Percentiles rank a stretch among this genome's conserved stretches.
These are phyloP conservation scores for Athalia circularis DNA, from an alignment of 2,888 invertebrate genomes.

Conservation along the genomic window DNA sequence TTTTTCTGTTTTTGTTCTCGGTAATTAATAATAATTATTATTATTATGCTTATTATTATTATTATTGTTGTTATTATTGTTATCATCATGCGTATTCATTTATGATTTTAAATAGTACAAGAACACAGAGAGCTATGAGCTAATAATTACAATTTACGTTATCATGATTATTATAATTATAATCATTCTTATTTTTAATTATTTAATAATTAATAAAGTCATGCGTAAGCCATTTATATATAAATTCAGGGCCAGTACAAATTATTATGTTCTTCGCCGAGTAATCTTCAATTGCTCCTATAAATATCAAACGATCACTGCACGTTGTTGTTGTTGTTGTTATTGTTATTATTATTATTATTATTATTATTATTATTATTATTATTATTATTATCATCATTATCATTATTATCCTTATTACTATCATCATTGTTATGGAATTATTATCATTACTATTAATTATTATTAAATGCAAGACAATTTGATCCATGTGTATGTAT, in stretches of 20 bases:
- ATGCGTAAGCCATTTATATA: constrained; percentile 31
- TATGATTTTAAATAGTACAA: constrained; percentile 10
- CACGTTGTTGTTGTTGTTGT: too few relatives aligned
- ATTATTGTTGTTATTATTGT: neutral
- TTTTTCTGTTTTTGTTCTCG: too few relatives aligned
- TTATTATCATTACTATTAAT: too few relatives aligned
- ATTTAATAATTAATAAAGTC: constrained; percentile 22
- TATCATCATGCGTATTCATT: neutral
- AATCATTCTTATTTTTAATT: constrained; percentile 18
- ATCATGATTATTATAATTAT: constrained; percentile 47
- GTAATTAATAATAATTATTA: neutral
- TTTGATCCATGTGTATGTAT: neutral
- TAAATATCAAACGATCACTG: neutral
- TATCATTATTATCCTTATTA: too few relatives aligned
- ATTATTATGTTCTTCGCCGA: constrained; percentile 23
- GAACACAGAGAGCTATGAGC: constrained; percentile 49
- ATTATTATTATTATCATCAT: too few relatives aligned
- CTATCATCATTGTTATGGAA: too few relatives aligned
- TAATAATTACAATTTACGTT: constrained; percentile 50
- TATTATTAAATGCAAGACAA: neutral
- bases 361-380: too few relatives aligned
- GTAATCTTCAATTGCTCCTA: constrained; percentile 46
- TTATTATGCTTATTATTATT: constrained; percentile 4
- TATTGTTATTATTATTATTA: too few relatives aligned
- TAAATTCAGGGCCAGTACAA: constrained; percentile 48